phyloP scores from a whole-genome alignment of 2,797 vertebrate species.

The Anguilla anguilla region DNA sequence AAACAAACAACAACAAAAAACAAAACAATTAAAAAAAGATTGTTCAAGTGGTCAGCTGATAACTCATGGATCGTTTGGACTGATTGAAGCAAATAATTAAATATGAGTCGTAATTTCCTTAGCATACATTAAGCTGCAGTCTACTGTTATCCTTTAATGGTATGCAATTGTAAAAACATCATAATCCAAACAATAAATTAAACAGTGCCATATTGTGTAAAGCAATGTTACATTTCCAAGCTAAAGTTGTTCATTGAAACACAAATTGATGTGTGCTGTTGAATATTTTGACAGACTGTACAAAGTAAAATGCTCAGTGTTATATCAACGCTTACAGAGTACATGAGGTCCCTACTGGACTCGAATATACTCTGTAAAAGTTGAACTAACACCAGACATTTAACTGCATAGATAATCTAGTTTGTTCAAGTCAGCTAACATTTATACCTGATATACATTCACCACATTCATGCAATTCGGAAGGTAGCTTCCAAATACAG shows the following conservation, averaged over 20 bases:
- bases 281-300: slow-evolving; percentile 1
- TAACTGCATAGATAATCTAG: neutral
- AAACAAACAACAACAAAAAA: neutral
- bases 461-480: neutral
- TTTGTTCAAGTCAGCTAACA: neutral
- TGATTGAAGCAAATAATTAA: neutral
- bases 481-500: neutral
- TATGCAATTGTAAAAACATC: neutral
- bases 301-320: too few relatives aligned
- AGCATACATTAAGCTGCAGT: neutral
- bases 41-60: neutral
- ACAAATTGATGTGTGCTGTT: neutral
- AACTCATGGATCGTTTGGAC: neutral
- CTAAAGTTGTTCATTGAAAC: neutral
- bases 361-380: too few relatives aligned
- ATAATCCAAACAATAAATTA: neutral
- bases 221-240: neutral
- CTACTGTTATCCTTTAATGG: neutral
- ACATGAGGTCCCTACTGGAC: too few relatives aligned
- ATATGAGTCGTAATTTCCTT: neutral
- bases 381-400: too few relatives aligned
- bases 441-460: neutral
- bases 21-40: too few relatives aligned
- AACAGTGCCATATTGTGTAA: neutral
- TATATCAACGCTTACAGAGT: too few relatives aligned